phyloP scores from a whole-genome alignment of 2,797 vertebrate species.

The Florisuga fusca region DNA sequence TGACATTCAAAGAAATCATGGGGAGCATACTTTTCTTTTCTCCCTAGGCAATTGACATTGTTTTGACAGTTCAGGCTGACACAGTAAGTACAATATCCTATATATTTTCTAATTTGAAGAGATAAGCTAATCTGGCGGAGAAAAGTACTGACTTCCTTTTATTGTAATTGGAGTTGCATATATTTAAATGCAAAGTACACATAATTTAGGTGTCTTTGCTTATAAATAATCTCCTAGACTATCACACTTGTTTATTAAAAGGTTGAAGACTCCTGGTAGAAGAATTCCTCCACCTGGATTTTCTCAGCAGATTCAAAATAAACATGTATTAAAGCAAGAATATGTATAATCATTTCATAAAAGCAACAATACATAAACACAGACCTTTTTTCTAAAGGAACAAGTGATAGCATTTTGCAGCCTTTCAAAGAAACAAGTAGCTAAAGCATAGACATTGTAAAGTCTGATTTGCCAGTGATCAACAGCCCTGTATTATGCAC shows the following conservation, averaged over 20 bases:
- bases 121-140: neutral
- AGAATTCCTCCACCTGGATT: neutral
- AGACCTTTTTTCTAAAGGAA: neutral
- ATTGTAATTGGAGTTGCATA: neutral
- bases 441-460: neutral
- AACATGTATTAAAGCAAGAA: neutral
- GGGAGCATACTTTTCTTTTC: conserved; percentile 4
- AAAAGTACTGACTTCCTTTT: neutral
- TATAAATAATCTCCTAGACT: neutral
- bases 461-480: neutral
- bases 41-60: neutral
- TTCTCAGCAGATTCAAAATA: neutral
- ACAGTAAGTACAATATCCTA: neutral
- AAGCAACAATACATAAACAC: neutral
- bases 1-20: conserved; percentile 33
- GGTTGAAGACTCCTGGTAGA: neutral
- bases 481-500: neutral
- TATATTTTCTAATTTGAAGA: conserved; percentile 1
- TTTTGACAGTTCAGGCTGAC: conserved; percentile 42
- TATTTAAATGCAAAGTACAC: conserved; percentile 26
- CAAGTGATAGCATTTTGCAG: neutral
- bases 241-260: neutral
- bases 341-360: neutral
- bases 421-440: neutral
- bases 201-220: neutral